Evolutionary conservation across 1,140 invertebrate genomes (phyloP).

Genomic region (Dendroctonus valens): DNA sequence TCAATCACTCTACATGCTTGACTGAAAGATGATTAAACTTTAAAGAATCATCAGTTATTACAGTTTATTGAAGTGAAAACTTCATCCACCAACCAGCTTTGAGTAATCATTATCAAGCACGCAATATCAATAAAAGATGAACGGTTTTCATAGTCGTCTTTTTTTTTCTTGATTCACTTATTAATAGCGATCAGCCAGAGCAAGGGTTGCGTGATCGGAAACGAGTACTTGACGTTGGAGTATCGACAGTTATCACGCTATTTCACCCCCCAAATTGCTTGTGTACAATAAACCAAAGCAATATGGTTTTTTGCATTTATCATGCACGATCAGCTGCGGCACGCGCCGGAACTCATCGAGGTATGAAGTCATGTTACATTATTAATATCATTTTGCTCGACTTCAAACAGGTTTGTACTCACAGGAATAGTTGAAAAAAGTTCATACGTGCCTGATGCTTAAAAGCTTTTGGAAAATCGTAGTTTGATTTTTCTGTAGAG

Average conservation of each 20-base stretch:
- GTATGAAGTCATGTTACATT: background rate
- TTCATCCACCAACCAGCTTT: too few species aligned
- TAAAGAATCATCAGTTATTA: too few species aligned
- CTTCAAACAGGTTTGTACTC: too few species aligned
- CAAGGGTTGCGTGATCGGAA: slow-evolving; percentile 11
- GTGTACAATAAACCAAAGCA: slow-evolving; percentile 11
- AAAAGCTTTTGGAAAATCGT: too few species aligned
- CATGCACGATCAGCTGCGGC: slow-evolving; percentile 14
- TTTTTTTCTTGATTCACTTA: slow-evolving; percentile 5
- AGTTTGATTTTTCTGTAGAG: too few species aligned
- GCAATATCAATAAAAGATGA: slow-evolving; percentile 20
- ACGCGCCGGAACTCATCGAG: slow-evolving; percentile 7
- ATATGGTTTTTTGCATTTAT: slow-evolving; percentile 16
- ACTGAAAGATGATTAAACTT: too few species aligned
- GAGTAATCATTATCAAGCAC: background rate
- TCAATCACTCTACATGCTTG: too few species aligned
- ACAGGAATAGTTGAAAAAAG: too few species aligned
- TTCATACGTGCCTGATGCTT: too few species aligned
- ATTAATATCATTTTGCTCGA: too few species aligned
- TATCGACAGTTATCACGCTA: slow-evolving; percentile 16
- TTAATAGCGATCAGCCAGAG: slow-evolving; percentile 13
- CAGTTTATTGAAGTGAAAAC: too few species aligned
- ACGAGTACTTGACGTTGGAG: slow-evolving; percentile 7
- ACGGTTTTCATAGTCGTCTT: slow-evolving; percentile 1
- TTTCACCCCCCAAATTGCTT: slow-evolving; percentile 12